phyloP scores from a whole-genome alignment of 2,797 vertebrate genomes.

The Diglossa cyanea region DNA sequence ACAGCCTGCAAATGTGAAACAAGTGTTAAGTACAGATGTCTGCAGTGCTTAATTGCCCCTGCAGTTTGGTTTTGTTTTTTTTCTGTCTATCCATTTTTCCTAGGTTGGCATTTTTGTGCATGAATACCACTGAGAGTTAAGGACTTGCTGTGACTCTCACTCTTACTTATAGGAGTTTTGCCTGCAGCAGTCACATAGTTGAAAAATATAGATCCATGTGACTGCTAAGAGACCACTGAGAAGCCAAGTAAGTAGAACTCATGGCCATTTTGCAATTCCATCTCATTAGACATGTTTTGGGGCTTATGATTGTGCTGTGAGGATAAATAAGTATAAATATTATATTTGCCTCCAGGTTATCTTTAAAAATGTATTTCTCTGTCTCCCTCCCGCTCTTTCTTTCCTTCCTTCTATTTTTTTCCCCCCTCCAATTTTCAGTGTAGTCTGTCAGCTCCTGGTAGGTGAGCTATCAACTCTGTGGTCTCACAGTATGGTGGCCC shows the following conservation, averaged over 20 bases:
- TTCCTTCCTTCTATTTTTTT: background rate
- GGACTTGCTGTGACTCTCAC: constrained; percentile 54
- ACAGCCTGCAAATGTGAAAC: background rate
- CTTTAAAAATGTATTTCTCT: constrained; percentile 84
- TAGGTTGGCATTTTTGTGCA: constrained; percentile 71
- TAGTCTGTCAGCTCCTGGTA: constrained; percentile 60
- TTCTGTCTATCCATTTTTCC: constrained; percentile 46
- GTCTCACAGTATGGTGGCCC: constrained; percentile 17
- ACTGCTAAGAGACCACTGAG: constrained; percentile 72
- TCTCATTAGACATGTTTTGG: constrained; percentile 84
- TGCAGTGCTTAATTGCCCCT: constrained; percentile 31
- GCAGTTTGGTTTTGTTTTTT: background rate
- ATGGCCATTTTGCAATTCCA: constrained; percentile 81
- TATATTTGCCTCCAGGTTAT: constrained; percentile 86
- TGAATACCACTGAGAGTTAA: constrained; percentile 69
- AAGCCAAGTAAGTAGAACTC: constrained; percentile 72
- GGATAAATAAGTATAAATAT: constrained; percentile 88
- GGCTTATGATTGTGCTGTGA: constrained; percentile 78
- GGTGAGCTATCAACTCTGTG: constrained; percentile 34
- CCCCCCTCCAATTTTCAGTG: constrained; percentile 46
- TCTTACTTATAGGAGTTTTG: constrained; percentile 75
- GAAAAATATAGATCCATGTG: constrained; percentile 75
- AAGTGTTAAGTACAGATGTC: background rate
- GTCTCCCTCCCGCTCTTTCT: constrained; percentile 54
- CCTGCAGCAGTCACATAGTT: constrained; percentile 79